A percentile compares a stretch with the other conserved stretches of the same genome.
Evolutionary conservation across 2,113 vertebrate genomes (phyloP).

Genomic region (Ariopsis seemanni): DNA sequence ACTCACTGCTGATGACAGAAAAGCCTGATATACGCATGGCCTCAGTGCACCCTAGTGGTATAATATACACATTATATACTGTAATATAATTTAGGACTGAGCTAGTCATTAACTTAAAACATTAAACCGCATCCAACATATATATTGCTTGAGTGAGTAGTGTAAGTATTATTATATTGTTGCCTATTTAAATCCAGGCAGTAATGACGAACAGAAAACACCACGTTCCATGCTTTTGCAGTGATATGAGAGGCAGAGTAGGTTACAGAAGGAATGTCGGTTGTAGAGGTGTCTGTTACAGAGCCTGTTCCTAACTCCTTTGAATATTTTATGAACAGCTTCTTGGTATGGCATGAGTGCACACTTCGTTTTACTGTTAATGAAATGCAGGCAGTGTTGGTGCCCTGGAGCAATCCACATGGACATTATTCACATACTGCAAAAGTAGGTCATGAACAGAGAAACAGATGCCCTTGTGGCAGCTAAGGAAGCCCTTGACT

Average conservation of each 20-base stretch:
- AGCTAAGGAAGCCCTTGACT: not conserved
- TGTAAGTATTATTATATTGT: not conserved
- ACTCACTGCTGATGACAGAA: not conserved
- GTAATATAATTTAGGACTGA: not conserved
- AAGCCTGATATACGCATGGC: not conserved
- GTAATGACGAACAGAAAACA: constrained; percentile 6
- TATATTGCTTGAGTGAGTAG: not conserved
- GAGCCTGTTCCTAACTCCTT: constrained; percentile 27
- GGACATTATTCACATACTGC: constrained; percentile 16
- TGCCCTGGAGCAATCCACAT: constrained; percentile 22
- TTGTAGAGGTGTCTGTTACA: constrained; percentile 26
- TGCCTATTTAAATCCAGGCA: not conserved
- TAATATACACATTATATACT: not conserved
- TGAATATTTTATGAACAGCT: constrained; percentile 42
- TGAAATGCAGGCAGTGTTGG: constrained; percentile 32
- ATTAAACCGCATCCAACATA: not conserved
- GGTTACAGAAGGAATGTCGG: constrained; percentile 11
- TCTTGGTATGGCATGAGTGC: constrained; percentile 4
- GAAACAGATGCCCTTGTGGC: not conserved
- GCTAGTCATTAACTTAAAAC: not conserved
- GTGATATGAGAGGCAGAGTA: not conserved
- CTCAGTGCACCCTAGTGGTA: not conserved
- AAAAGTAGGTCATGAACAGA: constrained; percentile 41
- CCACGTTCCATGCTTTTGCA: not conserved
- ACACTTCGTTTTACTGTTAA: constrained; percentile 27